Base-by-base conservation (phyloP, 1,140 invertebrate genomes). In the Brachystomella parvula region DNA sequence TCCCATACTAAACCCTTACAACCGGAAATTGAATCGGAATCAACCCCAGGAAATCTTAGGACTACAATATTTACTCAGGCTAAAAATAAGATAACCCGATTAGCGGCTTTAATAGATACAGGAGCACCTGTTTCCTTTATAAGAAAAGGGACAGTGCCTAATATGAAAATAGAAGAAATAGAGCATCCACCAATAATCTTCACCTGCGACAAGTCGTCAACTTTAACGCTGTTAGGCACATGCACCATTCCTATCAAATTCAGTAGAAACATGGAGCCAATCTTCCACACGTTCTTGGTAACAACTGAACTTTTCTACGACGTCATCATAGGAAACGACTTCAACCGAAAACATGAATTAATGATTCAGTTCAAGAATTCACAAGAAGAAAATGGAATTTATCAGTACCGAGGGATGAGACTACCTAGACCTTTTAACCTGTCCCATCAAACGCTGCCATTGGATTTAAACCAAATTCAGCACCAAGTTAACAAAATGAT, bases 271-370 rank as follows among this genome's bases (percentile, higher is more conserved):
- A 26, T 53, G 24, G 30, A 59, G 12, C n/a, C n/a, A n/a, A n/a
- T n/a, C n/a, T n/a, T n/a, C n/a, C 57, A 59, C 30, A 32, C 26
- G 12, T 59, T 59, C 21, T 31, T 59, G 6, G 57, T 59, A 3
- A 31, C 24, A 26, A 2, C 21, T 12, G 6, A 21, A 31, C 9
- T 26, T 30, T 32, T 28, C 12, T 59, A 59, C 21, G 29, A 59
- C 15, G 12, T 59, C 26, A 32, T 59, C 21, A 3, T 59, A 15
- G 57, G 57, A 21, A 30, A 30, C 15, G 57, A 59, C 24, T 59
- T 59, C 57, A 29, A 29, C 15, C 6, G 6, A 29, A 28, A 9
- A 29, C 12, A 29, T 59, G 24, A 59, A 26, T 59, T 59, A 31
- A 29, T 3, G 30, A 6, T 59, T 12, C 6, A 59, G 26, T 32